Evolutionary conservation across 1,140 invertebrate genomes (phyloP).

Genomic region (Nasonia longicornis): DNA sequence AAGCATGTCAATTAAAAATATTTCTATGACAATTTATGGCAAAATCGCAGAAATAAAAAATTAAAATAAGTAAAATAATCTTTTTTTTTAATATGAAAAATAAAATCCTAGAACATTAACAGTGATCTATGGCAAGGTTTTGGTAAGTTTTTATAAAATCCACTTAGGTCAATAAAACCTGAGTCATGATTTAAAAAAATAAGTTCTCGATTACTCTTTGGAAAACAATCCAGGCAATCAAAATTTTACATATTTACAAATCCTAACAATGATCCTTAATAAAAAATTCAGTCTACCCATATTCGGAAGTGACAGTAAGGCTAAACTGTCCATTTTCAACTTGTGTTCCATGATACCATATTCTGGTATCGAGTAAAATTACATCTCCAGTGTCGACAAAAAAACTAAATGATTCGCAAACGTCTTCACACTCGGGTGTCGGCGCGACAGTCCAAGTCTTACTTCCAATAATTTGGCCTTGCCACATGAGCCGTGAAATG

Average conservation of each 20-base stretch:
- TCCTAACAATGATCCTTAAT: slow-evolving; percentile 6
- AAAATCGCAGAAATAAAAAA: slow-evolving; percentile 28
- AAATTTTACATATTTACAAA: slow-evolving; percentile 32
- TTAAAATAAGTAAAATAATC: slow-evolving; percentile 20
- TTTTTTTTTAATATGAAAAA: slow-evolving; percentile 35
- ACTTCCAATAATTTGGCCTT: slow-evolving; percentile 88
- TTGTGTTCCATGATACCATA: slow-evolving; percentile 92
- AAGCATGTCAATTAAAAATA: slow-evolving; percentile 22
- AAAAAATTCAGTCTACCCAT: slow-evolving; percentile 67
- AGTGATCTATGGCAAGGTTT: slow-evolving; percentile 34
- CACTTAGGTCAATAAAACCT: slow-evolving; percentile 39
- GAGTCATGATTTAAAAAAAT: slow-evolving; percentile 31
- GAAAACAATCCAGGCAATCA: slow-evolving; percentile 12
- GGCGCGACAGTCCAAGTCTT: slow-evolving; percentile 90
- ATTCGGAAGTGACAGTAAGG: slow-evolving; percentile 92
- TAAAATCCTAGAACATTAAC: slow-evolving; percentile 37
- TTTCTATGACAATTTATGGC: slow-evolving; percentile 7
- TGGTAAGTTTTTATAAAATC: slow-evolving; percentile 39
- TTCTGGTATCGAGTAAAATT: slow-evolving; percentile 89
- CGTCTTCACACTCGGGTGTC: slow-evolving; percentile 87
- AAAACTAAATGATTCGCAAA: slow-evolving; percentile 81
- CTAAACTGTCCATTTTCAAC: slow-evolving; percentile 88
- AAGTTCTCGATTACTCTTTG: slow-evolving; percentile 15
- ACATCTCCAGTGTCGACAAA: slow-evolving; percentile 87
- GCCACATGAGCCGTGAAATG: slow-evolving; percentile 92